Percentiles rank a stretch among this genome's conserved stretches.
Conservation (phyloP, 2,113 vertebrate genomes). For the Pontoporia blainvillei region DNA sequence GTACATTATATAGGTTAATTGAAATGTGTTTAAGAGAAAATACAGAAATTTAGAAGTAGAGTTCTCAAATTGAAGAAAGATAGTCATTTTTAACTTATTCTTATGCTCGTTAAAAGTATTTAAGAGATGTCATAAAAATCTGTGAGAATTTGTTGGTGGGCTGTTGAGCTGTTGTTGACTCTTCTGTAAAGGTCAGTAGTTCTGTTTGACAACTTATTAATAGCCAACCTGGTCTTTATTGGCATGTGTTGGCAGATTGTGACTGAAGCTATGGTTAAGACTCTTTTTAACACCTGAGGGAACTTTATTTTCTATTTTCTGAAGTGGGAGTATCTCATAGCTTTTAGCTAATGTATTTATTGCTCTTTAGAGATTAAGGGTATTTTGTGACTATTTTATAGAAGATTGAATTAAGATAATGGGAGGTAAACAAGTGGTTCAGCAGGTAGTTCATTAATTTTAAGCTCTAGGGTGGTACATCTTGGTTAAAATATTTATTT, state of each 20-base stretch:
- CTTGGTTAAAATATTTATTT: constrained; percentile 18
- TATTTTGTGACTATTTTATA: constrained; percentile 37
- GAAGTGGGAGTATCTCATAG: background rate
- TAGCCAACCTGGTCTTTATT: background rate
- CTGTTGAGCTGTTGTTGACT: background rate
- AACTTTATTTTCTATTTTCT: constrained; percentile 39
- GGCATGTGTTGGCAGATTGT: background rate
- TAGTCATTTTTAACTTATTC: constrained; percentile 2
- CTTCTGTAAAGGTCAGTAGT: background rate
- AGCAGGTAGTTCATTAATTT: constrained; percentile 7
- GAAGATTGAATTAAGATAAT: constrained; percentile 26
- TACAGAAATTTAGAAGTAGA: constrained; percentile 47
- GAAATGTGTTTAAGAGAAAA: background rate
- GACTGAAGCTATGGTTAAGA: background rate
- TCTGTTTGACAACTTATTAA: background rate
- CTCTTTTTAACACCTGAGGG: background rate
- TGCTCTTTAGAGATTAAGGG: constrained; percentile 3
- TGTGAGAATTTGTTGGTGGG: background rate
- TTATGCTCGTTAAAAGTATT: constrained; percentile 32
- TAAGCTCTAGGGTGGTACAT: background rate
- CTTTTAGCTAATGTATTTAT: constrained; percentile 12
- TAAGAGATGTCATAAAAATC: background rate
- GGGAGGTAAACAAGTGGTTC: background rate
- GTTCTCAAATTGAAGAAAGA: background rate
- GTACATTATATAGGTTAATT: background rate